Base-by-base conservation (phyloP, 1,140 invertebrate species). In the Aphaenogaster floridana region DNA sequence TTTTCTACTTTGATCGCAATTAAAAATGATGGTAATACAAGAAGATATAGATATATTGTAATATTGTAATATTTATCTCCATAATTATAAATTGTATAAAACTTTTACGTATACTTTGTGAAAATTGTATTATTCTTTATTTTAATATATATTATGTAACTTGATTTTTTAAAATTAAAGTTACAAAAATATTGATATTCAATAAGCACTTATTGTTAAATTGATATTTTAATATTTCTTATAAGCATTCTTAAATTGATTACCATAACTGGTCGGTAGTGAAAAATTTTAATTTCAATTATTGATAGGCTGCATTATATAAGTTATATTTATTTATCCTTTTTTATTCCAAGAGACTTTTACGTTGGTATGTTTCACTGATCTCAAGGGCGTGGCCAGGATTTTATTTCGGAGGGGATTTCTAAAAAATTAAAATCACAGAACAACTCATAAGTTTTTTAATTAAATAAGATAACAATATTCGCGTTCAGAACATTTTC, bases 1-100 rank as follows among this genome's bases (percentile, higher is more conserved):
- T 66, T 66, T 66, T 64, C 9, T 13, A 78, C 17, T 17, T 64
- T 11, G 42, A 48, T 69, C n/a, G 7, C 54, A 6, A 77, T 77
- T 28, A 45, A 77, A 77, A 61, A 42, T 3, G 9, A 8, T 17
- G 50, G 4, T 17, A 42, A 45, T 8, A 36, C 52, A 42, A 45
- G n/a, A 45, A 42, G 6, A 39, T 34, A 9, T 21, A 50, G 6
- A 63, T n/a, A 34, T 1, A 50, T 59, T 28, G 9, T 36, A 64
- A 34, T 1, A 50, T 59, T 28, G 9, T 36, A 64, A 64, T 45
- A 13, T 76, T 77, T 61, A n/a, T 61, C 6, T 45, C 34, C 11
- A 9, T 59, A 77, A 28, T 59, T 42, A 9, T 28, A 59, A 9
- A n/a, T 3, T 50, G 9, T 17, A 6, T 36, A 36, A 45, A 71